Evolutionary conservation across 2,888 invertebrate genomes (phyloP), one percentile per base, ranked within the genome.

Genomic region (Spicauda simplicius): DNA sequence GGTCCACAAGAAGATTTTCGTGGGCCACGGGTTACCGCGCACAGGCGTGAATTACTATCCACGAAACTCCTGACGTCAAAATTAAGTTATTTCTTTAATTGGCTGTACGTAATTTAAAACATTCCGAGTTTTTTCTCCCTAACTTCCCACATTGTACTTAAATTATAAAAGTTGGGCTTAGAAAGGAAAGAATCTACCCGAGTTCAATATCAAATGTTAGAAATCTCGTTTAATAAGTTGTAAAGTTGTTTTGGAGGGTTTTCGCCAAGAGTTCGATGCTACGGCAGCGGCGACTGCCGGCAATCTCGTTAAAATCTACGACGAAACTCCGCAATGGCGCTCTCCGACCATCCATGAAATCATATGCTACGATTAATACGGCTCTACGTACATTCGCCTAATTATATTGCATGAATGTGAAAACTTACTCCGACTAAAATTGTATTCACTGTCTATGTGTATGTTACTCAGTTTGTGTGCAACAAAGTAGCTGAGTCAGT

Each of bases 221-320:
- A 83, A 80, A 86, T 86, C 82, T 86, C 79, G 79, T 86, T 83
- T 88, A 87, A 90, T 88, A 91, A 90, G 85, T 90, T 88, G 84
- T 86, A 87, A 90, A 91, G 85, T 91, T 88, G 83, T 83, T 84
- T 85, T 80, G 80, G 85, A 85, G 84, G 82, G 85, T 80, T 82
- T 83, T 80, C 79, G 77, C 82, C 80, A 82, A 71, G 79, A 88
- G 83, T 88, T 86, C 81, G 84, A 83, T 81, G 81, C 80, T 78
- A 80, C 80, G 79, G 82, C 78, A 80, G 77, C 79, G 82, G 83
- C 84, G 85, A 83, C 85, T 82, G 81, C 80, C 77, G 81, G 85
- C 90, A 90, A 92, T 91, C 88, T 91, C 87, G 89, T 91, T 91
- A 92, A 91, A 90, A 90, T 87, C 83, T 86, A 84, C 86, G 81